phyloP scores from a whole-genome alignment of 1,140 invertebrate species.

The Drosophila nigromelanica region DNA sequence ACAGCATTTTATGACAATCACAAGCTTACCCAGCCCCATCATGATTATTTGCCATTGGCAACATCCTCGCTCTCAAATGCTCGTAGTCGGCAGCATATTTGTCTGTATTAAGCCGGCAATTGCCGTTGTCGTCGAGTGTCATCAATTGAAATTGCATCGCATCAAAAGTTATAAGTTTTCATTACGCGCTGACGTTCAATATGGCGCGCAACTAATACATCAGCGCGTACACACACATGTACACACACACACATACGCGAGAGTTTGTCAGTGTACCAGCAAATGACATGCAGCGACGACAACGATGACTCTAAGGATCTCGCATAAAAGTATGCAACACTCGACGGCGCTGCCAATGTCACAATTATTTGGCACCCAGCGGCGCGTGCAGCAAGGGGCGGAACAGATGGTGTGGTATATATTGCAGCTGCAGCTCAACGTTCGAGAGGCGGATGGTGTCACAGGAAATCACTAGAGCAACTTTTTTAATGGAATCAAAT shows the following conservation, averaged over 20 bases:
- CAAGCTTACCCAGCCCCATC: slow-evolving; percentile 10
- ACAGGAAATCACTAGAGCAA: slow-evolving; percentile 77
- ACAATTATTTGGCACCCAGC: slow-evolving; percentile 72
- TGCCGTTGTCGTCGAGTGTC: slow-evolving; percentile 68
- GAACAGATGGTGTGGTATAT: slow-evolving; percentile 8
- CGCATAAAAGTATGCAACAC: slow-evolving; percentile 72
- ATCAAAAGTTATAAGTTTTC: slow-evolving; percentile 75
- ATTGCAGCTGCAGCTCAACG: slow-evolving; percentile 56
- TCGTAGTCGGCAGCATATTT: slow-evolving; percentile 23
- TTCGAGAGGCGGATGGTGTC: slow-evolving; percentile 28
- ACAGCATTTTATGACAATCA: slow-evolving; percentile 24
- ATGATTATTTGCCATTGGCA: slow-evolving; percentile 41
- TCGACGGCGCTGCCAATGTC: slow-evolving; percentile 68
- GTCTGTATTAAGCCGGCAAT: slow-evolving; percentile 60
- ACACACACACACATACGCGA: slow-evolving; percentile 12
- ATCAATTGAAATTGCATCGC: slow-evolving; percentile 78
- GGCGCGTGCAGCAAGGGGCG: neutral
- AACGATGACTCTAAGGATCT: slow-evolving; percentile 24
- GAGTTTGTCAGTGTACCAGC: slow-evolving; percentile 76
- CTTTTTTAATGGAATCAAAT: slow-evolving; percentile 83
- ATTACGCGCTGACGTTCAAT: slow-evolving; percentile 67
- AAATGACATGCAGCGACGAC: slow-evolving; percentile 72
- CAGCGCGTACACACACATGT: slow-evolving; percentile 29
- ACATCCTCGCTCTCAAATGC: neutral
- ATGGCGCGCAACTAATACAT: slow-evolving; percentile 61